Base-by-base conservation (phyloP, 2,113 vertebrate genomes). In the Rhinopithecus roxellana region DNA sequence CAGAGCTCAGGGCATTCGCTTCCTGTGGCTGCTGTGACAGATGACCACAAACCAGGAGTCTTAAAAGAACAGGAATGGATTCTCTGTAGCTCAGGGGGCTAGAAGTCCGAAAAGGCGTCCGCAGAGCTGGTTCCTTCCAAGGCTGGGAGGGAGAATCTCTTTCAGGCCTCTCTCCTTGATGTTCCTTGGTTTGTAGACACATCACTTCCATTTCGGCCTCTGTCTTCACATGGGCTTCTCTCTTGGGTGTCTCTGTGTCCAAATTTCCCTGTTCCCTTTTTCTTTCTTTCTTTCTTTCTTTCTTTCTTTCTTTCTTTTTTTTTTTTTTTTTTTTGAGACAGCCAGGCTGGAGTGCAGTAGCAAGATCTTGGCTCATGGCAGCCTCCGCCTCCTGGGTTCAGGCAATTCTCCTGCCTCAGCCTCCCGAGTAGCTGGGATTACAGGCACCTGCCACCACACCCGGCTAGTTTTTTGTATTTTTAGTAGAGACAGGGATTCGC, bases 121-220 rank as follows among this genome's bases (percentile, higher is more conserved):
- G 35, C 67, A 32, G 57, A 30, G 16, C 22, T 30, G 43, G 40
- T 8, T n/a, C 18, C 57, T 79, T 30, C 90, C 4, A 11, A 72
- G 7, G 32, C 50, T 55, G 11, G 3, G 1, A 78, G 45, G 50
- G 35, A 18, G 67, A 30, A 0, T 13, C 27, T 27, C 8, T 27
- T 3, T 50, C 23, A 35, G 64, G 38, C 18, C 52, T 45, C 6
- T 48, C 12, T 18, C 75, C 67, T 69, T n/a, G 67, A 8, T 13
- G 1, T 0, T 38, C 70, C 55, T 84, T 40, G 43, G 72, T 18
- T 17, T 13, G 0, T 25, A 8, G 48, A 7, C 3, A 1, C 5
- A 1, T 45, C 38, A 0, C 23, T 59, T 38, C 8, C 0, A 3
- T 27, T 52, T 67, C 25, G 48, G 57, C 43, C 17, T 30, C 18